phyloP scores from a whole-genome alignment of 2,113 vertebrate genomes.

The Turnix velox region DNA sequence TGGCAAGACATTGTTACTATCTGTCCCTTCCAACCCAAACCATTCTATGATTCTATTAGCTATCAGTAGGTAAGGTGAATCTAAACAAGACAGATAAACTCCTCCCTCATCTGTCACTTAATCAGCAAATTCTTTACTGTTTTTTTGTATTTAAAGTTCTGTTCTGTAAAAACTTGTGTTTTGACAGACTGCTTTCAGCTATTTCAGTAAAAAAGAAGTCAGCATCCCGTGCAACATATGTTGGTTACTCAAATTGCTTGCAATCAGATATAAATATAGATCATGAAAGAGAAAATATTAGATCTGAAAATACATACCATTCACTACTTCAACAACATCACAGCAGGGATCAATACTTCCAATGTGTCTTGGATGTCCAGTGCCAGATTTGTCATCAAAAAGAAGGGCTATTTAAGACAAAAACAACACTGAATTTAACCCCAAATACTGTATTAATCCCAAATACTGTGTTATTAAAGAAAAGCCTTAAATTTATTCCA shows the following conservation, averaged over 20 bases:
- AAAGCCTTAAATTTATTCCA: neutral
- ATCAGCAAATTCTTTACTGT: neutral
- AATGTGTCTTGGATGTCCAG: conserved; percentile 91
- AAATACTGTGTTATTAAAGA: neutral
- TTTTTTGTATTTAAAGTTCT: neutral
- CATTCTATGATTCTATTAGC: too few relatives aligned
- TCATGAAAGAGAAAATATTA: neutral
- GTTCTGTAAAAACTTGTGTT: neutral
- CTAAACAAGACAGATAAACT: neutral
- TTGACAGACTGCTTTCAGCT: neutral
- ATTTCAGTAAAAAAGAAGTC: neutral
- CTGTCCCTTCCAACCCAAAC: too few relatives aligned
- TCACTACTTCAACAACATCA: conserved; percentile 89
- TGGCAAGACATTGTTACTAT: too few relatives aligned
- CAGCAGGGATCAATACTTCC: conserved; percentile 97
- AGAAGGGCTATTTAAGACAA: conserved; percentile 82
- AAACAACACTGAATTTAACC: neutral
- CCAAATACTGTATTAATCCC: neutral
- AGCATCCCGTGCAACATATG: neutral
- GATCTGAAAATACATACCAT: conserved; percentile 76
- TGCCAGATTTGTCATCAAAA: conserved; percentile 85
- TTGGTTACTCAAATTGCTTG: neutral
- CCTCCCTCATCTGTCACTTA: neutral
- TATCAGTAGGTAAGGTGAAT: neutral
- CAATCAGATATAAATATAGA: neutral